Evolutionary conservation across 2,113 vertebrate genomes (phyloP).

Genomic region (Todiramphus chloris): DNA sequence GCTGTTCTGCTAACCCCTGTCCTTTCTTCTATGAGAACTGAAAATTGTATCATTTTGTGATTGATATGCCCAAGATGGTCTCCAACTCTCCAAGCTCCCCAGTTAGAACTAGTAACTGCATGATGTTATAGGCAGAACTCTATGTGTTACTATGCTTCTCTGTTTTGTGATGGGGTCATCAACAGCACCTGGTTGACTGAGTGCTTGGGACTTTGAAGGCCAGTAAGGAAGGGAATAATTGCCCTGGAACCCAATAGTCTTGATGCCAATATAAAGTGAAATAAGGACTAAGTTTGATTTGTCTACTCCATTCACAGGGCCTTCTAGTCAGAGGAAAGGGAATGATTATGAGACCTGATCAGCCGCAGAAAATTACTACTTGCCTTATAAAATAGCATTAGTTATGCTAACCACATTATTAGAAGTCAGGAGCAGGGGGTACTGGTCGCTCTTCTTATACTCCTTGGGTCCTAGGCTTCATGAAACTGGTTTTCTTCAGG

Average conservation of each 20-base stretch:
- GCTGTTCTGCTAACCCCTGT: background rate
- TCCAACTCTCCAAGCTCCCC: background rate
- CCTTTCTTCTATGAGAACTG: background rate
- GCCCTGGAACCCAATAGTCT: background rate
- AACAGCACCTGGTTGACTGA: background rate
- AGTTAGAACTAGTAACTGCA: background rate
- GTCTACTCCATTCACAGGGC: background rate
- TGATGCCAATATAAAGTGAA: background rate
- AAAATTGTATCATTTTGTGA: background rate
- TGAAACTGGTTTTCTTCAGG: background rate
- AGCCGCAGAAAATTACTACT: background rate
- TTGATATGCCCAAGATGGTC: background rate
- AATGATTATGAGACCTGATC: rapidly evolving
- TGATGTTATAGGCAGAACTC: background rate
- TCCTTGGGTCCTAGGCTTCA: background rate
- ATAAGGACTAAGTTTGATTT: background rate
- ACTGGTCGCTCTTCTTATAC: background rate
- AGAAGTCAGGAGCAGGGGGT: rapidly evolving
- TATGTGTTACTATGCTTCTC: background rate
- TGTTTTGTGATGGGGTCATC: background rate
- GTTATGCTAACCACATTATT: background rate
- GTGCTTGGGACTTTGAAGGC: background rate
- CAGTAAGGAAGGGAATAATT: background rate
- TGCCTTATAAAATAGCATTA: background rate
- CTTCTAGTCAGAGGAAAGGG: background rate